Base-by-base conservation (phyloP, 1,140 invertebrate species). In the Drosophila neocordata region DNA sequence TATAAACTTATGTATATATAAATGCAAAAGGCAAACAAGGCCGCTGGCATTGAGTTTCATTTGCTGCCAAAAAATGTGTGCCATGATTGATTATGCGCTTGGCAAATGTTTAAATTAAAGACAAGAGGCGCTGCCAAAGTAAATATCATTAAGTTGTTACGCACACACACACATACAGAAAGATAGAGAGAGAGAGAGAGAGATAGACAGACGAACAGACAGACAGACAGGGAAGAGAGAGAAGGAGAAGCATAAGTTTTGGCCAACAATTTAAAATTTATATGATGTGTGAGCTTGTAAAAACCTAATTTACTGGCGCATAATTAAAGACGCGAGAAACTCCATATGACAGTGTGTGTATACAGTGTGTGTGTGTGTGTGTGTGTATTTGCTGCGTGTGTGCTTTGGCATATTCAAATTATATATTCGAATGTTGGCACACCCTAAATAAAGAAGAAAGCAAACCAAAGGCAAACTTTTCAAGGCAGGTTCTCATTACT, bases 281-380 rank as follows among this genome's bases (percentile, higher is more conserved):
- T 87, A 88, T 87, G 75, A 88, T 87, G 83, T 87, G 83, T 87
- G 83, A 88, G 83, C 75, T 58, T 82, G 76, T 87, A 87, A 87
- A 87, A 87, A 79, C 85, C 83, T 88, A 87, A 87, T 87, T 87
- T 88, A 69, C 79, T 87, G 79, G 66, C 76, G 69, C 83, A 78
- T 87, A 87, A 87, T 87, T 87, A 87, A 87, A 73, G 82, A 24
- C 73, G 65, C 73, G 51, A 55, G 53, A 24, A 31, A 31, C 27
- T 4, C 27, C 1, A 31, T 31, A 24, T 31, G 6, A 6, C 2
- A 24, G 27, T 6, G 5, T 31, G 27, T 31, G 27, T 31, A 1
- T 24, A 2, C 24, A 24, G 6, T 31, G 27, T 31, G 27, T 1
- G 27, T 31, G 27, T 31, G 27, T 31, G 27, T 31, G 27, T 31